Evolutionary conservation across 2,888 invertebrate genomes (phyloP), one percentile per base, ranked within the genome.

Genomic region (Mactromeris polynyma): DNA sequence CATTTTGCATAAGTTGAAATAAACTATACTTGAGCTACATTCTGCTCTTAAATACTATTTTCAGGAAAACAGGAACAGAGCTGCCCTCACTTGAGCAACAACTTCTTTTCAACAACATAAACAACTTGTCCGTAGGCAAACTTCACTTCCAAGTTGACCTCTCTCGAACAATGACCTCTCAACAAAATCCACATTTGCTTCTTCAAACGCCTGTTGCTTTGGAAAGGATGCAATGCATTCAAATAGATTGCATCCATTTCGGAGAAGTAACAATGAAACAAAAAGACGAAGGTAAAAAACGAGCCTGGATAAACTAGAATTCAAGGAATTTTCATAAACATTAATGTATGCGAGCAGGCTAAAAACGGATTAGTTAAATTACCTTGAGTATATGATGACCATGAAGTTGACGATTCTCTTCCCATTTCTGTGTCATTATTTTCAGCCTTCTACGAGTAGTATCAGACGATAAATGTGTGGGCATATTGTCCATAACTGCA

Each of bases 381-480:
- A 73, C 73, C 73, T 33, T 73, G 26, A 36, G 17, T 36, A 33
- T 73, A 36, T 11, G 33, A 33, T 73, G 73, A 19, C n/a, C n/a
- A 40, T 82, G 38, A 26, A n/a, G 1, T 40, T 64, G 36, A 38
- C 26, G 36, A 17, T 31, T n/a, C 26, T 31, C 1, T 33, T 31
- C 31, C 83, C 83, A 83, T 33, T 46, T 33, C 1, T 21, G 7
- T 2, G 9, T 46, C 83, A 83, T 83, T 42, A 21, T 83, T 19
- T 11, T n/a, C 40, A 83, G 31, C 31, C 83, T 7, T 31, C 31
- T 83, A n/a, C 14, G 33, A 6, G 26, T 21, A 17, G 1, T 21
- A 33, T 19, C 26, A 2, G 26, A 26, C 19, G 33, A 73, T n/a
- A 14, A 1, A 21, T 73, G 11, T 21, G 0, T 31, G 7, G 26